Base-by-base conservation (phyloP, 2,888 invertebrate species). In the Globia sparganii region DNA sequence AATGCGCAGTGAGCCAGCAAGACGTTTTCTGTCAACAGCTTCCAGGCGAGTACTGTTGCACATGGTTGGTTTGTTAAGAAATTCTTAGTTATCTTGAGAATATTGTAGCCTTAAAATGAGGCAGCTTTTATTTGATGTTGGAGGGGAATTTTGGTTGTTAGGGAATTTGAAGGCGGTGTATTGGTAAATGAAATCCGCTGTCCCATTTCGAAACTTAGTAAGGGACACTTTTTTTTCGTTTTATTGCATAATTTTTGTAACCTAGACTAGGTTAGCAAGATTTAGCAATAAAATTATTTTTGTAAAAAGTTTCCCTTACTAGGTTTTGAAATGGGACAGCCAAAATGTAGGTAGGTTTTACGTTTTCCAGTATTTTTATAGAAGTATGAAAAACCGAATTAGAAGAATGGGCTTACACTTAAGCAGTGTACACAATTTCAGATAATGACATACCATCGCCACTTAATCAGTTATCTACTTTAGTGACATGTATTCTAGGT, bases 61-160 rank as follows among this genome's bases (percentile, higher is more conserved):
- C 21, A 62, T 49, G 66, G 56, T 59, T 70, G 37, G 64, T 81
- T 77, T 72, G 69, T 72, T 61, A 75, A 85, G 72, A 82, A 66
- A 74, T 75, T 82, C 82, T 79, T 70, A 79, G 70, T 67, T 72
- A 75, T 80, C 67, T 81, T 74, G 49, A 74, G 70, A 81, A 78
- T 56, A 56, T 46, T 83, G 64, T 77, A 72, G 46, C 73, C 56
- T 61, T 46, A 59, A 70, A 81, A 66, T 61, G 49, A 66, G 21
- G 40, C 40, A 53, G 61, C 53, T 65, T 77, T 66, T 28, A 69
- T 28, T 80, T 25, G 46, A 59, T 61, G 65, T 56, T 43, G 37
- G 28, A 25, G 15, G 31, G 56, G 31, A 49, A 34, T 77, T 70
- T 34, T 43, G n/a, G 37, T 56, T 34, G 40, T 72, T 31, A 4